Base-by-base conservation (phyloP, 2,888 invertebrate species). In the Blastobasis lacticolella region DNA sequence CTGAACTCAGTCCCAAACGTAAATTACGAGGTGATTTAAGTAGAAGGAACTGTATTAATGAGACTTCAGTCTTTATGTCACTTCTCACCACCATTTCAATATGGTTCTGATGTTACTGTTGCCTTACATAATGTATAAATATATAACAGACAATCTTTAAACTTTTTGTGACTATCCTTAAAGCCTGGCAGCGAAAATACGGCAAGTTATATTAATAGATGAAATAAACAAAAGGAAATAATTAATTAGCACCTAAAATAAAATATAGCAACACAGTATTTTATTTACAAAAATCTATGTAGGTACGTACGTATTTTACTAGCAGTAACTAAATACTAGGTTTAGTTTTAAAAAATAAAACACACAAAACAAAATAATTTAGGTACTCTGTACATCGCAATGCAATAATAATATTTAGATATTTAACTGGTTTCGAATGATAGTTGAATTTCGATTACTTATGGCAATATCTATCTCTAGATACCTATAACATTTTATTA, bases 1-100 rank as follows among this genome's bases (percentile, higher is more conserved):
- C 71, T 63, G 42, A 38, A 44, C n/a, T 45, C 52, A 61, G 73
- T 62, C 75, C 81, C 81, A 79, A 5, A 79, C 66, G 85, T 89
- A 89, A 89, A 89, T 88, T 84, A 87, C 79, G 89, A 87, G 89
- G 89, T 89, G 89, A 89, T 89, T 88, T 78, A 77, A 86, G 86
- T 81, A 86, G 86, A 87, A 88, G 85, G 81, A 85, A 78, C 76
- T 75, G 69, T 70, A 71, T 67, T 69, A 66, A 63, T 68, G 51
- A 75, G 75, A 78, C 73, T 68, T 74, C 66, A 78, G 81, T 81
- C 75, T 73, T 62, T 70, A 62, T 68, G 77, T 81, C 81, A 83
- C 84, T 82, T 80, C 75, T 84, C 75, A 85, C 85, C 88, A 82
- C 80, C 82, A 78, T n/a, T n/a, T 10, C 5, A 5, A 9, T 42